Conservation (phyloP, 2,113 vertebrate species). For the Dermatemys mawii region DNA sequence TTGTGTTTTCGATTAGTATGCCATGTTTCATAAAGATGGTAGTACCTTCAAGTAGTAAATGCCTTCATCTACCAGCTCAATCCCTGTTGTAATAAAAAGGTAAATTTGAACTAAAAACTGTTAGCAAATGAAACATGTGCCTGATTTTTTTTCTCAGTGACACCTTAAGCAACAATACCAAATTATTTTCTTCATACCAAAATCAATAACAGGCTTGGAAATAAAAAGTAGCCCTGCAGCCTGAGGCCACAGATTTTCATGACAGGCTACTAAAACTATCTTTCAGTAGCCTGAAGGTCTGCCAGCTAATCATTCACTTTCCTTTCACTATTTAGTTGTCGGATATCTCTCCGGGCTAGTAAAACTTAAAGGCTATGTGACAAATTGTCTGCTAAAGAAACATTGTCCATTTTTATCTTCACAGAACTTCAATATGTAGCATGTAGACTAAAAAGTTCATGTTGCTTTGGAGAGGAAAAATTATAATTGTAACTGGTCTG, state of each 20-base stretch:
- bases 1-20: slow-evolving; percentile 87
- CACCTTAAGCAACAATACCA: slow-evolving; percentile 81
- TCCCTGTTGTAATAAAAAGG: slow-evolving; percentile 62
- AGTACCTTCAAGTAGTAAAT: slow-evolving; percentile 79
- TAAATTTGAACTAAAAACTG: slow-evolving; percentile 61
- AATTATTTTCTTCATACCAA: slow-evolving; percentile 81
- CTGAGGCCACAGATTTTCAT: slow-evolving; percentile 79
- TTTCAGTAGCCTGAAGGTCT: slow-evolving; percentile 71
- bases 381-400: slow-evolving; percentile 66
- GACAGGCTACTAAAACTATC: slow-evolving; percentile 81
- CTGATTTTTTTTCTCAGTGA: slow-evolving; percentile 36
- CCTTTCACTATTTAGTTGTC: slow-evolving; percentile 67
- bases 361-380: slow-evolving; percentile 71
- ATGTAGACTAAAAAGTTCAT: slow-evolving; percentile 6
- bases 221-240: slow-evolving; percentile 74
- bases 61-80: slow-evolving; percentile 45
- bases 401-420: slow-evolving; percentile 48
- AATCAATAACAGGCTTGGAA: slow-evolving; percentile 82
- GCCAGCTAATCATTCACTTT: slow-evolving; percentile 73
- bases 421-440: slow-evolving; percentile 19
- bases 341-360: slow-evolving; percentile 73
- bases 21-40: slow-evolving; percentile 86
- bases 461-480: background rate
- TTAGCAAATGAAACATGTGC: slow-evolving; percentile 49
- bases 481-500: background rate